Evolutionary conservation across 2,797 vertebrate genomes (phyloP), one percentile per base, ranked within the genome.

Genomic region (Lycodopsis pacificus): DNA sequence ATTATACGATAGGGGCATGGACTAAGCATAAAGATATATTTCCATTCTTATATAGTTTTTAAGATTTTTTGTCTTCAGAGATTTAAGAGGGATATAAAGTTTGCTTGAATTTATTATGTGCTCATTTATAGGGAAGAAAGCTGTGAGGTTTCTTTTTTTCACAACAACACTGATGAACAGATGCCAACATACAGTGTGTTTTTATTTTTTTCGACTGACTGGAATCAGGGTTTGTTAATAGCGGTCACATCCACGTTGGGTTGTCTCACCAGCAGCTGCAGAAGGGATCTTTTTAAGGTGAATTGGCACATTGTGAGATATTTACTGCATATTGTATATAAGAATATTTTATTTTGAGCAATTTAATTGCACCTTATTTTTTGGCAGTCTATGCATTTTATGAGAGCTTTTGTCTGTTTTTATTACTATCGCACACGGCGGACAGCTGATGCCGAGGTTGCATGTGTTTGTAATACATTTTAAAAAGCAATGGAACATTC

Each of bases 371-470:
- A 93, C 92, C 90, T 93, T 94, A 92, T 92, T 91, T 92, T 82
- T 82, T 87, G 81, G 87, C 86, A 91, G 89, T 92, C 92, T 92
- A 93, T 94, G 92, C 92, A 94, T 93, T 92, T 93, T 91, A 79
- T 87, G 82, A 92, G 78, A 88, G 83, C 79, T 88, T 59, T 81
- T 87, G 79, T 88, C 70, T 73, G 70, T 78, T 86, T 93, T 76
- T 91, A 80, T 87, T 83, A 77, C 79, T 75, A 42, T 82, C 63
- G 79, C 84, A 87, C 68, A 83, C 65, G 76, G 71, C 71, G 69
- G 65, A 86, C 82, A 70, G 83, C 75, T 77, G 32, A 76, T 69
- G 65, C 66, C 85, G 79, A 65, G 64, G 86, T 84, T 46, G 84
- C 91, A 90, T 89, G 85, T 85, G 42, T 88, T 82, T 86, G 63